Evolutionary conservation across 2,888 invertebrate genomes (phyloP).

Genomic region (Drosophila koepferae): DNA sequence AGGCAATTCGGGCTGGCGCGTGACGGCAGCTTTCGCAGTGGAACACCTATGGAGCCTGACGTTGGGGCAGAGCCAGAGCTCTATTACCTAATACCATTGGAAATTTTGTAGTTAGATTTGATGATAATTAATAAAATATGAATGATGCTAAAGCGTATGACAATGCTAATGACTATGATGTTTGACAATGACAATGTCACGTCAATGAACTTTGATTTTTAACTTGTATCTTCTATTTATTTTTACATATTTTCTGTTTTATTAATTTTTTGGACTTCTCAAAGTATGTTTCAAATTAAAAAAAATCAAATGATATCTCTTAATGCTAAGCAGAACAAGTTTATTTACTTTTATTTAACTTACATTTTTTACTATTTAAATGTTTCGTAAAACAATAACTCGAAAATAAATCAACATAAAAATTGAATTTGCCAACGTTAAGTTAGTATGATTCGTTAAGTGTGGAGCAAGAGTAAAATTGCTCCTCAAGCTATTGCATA

Average conservation of each 20-base stretch:
- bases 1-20: conserved; percentile 64
- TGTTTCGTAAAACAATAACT: too few species aligned
- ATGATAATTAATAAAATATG: not conserved
- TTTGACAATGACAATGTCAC: too few species aligned
- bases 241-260: too few species aligned
- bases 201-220: not conserved
- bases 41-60: not conserved
- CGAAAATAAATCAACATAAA: too few species aligned
- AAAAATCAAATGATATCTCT: too few species aligned
- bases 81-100: conserved; percentile 62
- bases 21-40: conserved; percentile 23
- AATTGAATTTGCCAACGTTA: not conserved
- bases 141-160: not conserved
- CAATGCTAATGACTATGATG: too few species aligned
- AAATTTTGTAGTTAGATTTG: conserved; percentile 7
- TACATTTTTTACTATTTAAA: not conserved
- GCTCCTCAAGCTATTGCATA: conserved; percentile 18
- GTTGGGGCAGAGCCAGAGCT: conserved; percentile 13
- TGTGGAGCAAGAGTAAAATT: not conserved
- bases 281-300: not conserved
- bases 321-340: too few species aligned
- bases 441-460: not conserved
- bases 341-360: not conserved
- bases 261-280: not conserved
- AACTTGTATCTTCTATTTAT: too few species aligned